Evolutionary conservation across 2,113 vertebrate species (phyloP).

Genomic region (Poicephalus meyeri): DNA sequence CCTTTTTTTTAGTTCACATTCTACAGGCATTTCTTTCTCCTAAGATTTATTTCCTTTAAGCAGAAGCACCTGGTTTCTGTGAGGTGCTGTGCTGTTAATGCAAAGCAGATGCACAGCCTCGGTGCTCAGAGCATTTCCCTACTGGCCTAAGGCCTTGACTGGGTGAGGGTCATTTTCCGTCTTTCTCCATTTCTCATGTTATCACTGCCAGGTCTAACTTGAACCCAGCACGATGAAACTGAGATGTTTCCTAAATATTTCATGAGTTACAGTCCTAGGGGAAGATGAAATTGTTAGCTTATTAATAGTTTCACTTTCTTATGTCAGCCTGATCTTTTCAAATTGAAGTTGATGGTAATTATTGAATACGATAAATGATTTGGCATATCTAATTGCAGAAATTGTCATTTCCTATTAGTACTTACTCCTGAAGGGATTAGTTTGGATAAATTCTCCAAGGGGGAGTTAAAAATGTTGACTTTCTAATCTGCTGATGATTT

Average conservation of each 20-base stretch:
- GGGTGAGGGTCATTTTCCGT: neutral
- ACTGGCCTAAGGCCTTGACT: neutral
- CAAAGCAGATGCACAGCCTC: neutral
- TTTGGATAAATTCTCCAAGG: neutral
- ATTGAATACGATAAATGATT: conserved; percentile 3
- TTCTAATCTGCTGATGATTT: neutral
- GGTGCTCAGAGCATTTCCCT: neutral
- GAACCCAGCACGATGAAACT: neutral
- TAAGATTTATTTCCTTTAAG: neutral
- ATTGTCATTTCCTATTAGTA: neutral
- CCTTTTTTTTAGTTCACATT: neutral
- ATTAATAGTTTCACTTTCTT: conserved; percentile 28
- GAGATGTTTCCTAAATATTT: neutral
- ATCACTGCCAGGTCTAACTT: neutral
- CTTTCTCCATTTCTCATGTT: neutral
- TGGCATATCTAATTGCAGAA: neutral
- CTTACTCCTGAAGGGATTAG: neutral
- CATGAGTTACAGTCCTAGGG: neutral
- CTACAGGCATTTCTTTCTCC: neutral
- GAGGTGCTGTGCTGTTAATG: neutral
- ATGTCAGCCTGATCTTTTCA: neutral
- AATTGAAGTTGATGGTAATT: conserved; percentile 11
- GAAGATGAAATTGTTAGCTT: neutral
- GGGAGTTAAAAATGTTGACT: neutral
- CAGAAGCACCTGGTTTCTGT: neutral